Percentiles rank a stretch among this genome's conserved stretches.
Conservation (phyloP, 2,113 vertebrate species). For the Sinocyclocheilus rhinocerous region DNA sequence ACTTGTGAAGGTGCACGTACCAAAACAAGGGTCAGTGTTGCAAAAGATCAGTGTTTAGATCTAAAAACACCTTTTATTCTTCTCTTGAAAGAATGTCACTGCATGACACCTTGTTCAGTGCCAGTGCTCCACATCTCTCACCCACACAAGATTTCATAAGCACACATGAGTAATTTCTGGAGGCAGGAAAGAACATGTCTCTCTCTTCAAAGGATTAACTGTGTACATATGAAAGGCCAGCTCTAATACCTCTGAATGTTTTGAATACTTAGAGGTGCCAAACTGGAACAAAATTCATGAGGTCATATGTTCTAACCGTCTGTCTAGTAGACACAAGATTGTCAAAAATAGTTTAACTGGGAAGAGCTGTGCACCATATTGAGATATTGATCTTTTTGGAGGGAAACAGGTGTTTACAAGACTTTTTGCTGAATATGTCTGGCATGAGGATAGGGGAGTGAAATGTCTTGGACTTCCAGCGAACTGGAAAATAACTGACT, state of each 20-base stretch:
- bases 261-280: background rate
- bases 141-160: slow-evolving; percentile 31
- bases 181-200: slow-evolving; percentile 31
- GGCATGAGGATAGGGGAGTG: slow-evolving; percentile 15
- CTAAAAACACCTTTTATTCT: slow-evolving; percentile 1
- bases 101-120: background rate
- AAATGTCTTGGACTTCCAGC: slow-evolving; percentile 13
- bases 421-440: background rate
- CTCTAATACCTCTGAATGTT: slow-evolving; percentile 2
- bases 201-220: slow-evolving; percentile 26
- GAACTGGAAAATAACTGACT: slow-evolving; percentile 11
- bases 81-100: background rate
- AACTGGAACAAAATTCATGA: background rate
- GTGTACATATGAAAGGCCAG: background rate
- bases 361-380: background rate
- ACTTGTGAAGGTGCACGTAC: background rate
- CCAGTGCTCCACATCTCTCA: slow-evolving; percentile 14
- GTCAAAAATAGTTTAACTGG: background rate
- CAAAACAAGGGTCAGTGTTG: background rate
- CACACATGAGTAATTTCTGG: slow-evolving; percentile 13
- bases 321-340: slow-evolving; percentile 1
- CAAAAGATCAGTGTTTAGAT: background rate
- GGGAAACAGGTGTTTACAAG: slow-evolving; percentile 21
- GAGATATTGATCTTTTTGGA: slow-evolving; percentile 29
- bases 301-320: background rate